Evolutionary conservation across 2,113 vertebrate genomes (phyloP).

Genomic region (Cottus gobio): DNA sequence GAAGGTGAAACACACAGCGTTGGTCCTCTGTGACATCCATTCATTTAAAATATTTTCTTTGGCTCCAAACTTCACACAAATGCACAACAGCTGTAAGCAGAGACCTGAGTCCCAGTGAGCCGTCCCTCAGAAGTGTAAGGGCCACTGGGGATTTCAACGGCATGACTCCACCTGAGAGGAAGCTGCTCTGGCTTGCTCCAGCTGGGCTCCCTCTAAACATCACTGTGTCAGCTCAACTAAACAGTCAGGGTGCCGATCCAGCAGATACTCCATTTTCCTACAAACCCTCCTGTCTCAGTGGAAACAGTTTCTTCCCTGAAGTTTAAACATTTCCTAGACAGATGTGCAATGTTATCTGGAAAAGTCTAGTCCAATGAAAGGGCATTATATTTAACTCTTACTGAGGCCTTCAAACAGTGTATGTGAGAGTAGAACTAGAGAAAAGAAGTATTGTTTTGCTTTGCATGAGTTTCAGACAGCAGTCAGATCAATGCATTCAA

Average conservation of each 20-base stretch:
- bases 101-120: constrained; percentile 1
- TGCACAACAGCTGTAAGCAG: constrained; percentile 26
- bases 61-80: constrained; percentile 48
- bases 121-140: neutral
- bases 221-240: constrained; percentile 18
- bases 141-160: constrained; percentile 3
- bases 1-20: constrained; percentile 34
- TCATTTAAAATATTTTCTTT: constrained; percentile 56
- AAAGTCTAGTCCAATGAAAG: neutral
- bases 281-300: constrained; percentile 1
- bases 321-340: constrained; percentile 10
- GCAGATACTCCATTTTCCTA: neutral
- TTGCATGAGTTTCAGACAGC: neutral
- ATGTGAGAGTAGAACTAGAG: neutral
- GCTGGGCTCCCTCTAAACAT: constrained; percentile 61
- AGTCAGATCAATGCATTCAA: neutral
- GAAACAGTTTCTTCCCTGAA: constrained; percentile 4
- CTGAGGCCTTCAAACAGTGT: neutral
- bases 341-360: constrained; percentile 6
- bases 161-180: neutral
- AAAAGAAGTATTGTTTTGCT: neutral
- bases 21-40: constrained; percentile 24
- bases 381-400: neutral
- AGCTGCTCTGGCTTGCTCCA: constrained; percentile 29
- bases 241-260: constrained; percentile 2